Evolutionary conservation across 2,888 invertebrate species (phyloP).

Genomic region (Diadegma fenestrale): DNA sequence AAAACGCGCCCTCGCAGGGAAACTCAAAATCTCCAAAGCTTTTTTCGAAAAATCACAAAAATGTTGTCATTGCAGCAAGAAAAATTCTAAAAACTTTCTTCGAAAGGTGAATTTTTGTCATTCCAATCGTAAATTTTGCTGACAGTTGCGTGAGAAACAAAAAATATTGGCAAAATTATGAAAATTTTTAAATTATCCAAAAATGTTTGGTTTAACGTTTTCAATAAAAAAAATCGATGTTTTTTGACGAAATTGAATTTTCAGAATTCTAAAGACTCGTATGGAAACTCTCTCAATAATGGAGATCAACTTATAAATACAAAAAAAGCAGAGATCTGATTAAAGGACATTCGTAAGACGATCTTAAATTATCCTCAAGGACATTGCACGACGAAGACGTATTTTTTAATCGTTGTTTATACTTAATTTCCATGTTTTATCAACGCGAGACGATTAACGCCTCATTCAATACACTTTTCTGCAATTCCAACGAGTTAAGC

Average conservation of each 20-base stretch:
- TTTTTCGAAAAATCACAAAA: too few species aligned
- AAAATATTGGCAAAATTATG: too few species aligned
- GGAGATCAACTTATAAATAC: background rate
- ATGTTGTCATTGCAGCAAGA: too few species aligned
- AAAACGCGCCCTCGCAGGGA: background rate
- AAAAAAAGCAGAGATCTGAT: background rate
- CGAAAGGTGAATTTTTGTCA: too few species aligned
- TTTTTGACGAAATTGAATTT: too few species aligned
- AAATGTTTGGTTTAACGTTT: too few species aligned
- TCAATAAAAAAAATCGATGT: too few species aligned
- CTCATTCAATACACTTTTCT: slow-evolving; percentile 25
- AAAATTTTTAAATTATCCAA: too few species aligned
- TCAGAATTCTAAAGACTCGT: background rate
- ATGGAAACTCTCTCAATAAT: background rate
- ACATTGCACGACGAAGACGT: background rate
- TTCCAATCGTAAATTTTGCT: too few species aligned
- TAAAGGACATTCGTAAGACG: background rate
- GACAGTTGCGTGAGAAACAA: too few species aligned
- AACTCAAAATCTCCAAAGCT: too few species aligned
- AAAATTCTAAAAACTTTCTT: too few species aligned
- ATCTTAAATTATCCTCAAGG: slow-evolving; percentile 10
- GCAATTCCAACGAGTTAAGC: slow-evolving; percentile 20
- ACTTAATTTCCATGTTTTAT: slow-evolving; percentile 42
- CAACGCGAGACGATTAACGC: slow-evolving; percentile 37
- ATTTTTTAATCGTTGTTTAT: slow-evolving; percentile 16